These are phyloP conservation scores for Motacilla alba DNA, from an alignment of 2,113 vertebrate species.

Conservation along the genomic window DNA sequence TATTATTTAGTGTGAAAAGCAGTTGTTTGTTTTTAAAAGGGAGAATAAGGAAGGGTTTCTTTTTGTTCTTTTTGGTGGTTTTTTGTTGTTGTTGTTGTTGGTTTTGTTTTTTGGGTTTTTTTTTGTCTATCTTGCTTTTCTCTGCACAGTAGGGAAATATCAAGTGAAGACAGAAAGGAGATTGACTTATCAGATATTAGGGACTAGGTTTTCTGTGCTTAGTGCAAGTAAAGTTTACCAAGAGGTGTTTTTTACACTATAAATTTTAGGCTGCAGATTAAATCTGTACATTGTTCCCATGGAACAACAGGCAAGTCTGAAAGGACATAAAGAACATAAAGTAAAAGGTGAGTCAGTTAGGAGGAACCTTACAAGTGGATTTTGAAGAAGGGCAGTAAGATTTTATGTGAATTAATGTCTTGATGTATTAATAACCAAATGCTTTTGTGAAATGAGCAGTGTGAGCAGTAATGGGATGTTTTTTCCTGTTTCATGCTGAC, in stretches of 20 bases:
- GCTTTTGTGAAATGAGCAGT: neutral
- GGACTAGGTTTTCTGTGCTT: neutral
- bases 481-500: neutral
- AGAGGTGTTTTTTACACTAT: neutral
- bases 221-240: neutral
- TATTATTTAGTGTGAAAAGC: neutral
- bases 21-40: neutral
- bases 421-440: neutral
- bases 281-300: neutral
- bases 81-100: neutral
- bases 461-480: neutral
- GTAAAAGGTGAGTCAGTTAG: neutral
- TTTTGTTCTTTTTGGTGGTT: neutral
- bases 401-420: neutral
- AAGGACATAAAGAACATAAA: neutral
- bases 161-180: neutral
- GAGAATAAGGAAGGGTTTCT: neutral
- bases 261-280: neutral
- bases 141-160: neutral
- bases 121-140: neutral
- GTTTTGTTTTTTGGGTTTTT: neutral
- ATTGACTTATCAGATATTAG: neutral
- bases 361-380: neutral
- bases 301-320: neutral
- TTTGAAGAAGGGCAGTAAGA: neutral